Conservation (phyloP, 1,140 invertebrate genomes). For the Caerostris darwini region DNA sequence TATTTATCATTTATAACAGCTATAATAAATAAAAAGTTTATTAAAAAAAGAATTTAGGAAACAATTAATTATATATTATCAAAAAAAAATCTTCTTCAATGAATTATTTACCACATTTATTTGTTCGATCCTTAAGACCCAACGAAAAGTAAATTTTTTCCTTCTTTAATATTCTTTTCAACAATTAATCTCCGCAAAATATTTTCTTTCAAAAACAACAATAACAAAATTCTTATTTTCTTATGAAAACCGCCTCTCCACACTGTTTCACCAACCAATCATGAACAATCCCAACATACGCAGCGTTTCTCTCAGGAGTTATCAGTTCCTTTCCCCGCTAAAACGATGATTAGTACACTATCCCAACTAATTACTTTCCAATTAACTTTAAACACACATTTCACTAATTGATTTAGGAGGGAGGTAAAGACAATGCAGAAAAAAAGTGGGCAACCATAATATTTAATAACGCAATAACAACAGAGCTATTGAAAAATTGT, state of each 20-base stretch:
- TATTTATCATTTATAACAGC: no score
- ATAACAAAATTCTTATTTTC: background rate
- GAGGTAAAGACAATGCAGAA: slow-evolving; percentile 3
- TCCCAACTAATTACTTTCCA: slow-evolving; percentile 67
- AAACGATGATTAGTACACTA: slow-evolving; percentile 40
- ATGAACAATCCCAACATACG: background rate
- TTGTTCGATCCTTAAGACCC: no score
- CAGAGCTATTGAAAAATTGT: background rate
- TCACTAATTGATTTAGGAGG: slow-evolving; percentile 50
- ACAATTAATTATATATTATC: no score
- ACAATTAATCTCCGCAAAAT: background rate
- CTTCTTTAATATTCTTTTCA: no score
- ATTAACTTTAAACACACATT: slow-evolving; percentile 70
- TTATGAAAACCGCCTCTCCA: background rate
- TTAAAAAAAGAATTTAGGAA: no score
- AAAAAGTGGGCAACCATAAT: slow-evolving; percentile 12
- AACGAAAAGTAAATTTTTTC: no score
- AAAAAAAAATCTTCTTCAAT: no score
- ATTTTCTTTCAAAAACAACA: background rate
- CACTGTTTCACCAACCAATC: background rate
- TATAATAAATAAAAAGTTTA: no score
- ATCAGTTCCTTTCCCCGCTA: slow-evolving; percentile 11
- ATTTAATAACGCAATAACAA: slow-evolving; percentile 53
- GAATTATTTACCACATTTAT: no score
- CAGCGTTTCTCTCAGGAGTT: slow-evolving; percentile 9